phyloP scores from a whole-genome alignment of 2,797 vertebrate genomes.

The Hipposideros larvatus region DNA sequence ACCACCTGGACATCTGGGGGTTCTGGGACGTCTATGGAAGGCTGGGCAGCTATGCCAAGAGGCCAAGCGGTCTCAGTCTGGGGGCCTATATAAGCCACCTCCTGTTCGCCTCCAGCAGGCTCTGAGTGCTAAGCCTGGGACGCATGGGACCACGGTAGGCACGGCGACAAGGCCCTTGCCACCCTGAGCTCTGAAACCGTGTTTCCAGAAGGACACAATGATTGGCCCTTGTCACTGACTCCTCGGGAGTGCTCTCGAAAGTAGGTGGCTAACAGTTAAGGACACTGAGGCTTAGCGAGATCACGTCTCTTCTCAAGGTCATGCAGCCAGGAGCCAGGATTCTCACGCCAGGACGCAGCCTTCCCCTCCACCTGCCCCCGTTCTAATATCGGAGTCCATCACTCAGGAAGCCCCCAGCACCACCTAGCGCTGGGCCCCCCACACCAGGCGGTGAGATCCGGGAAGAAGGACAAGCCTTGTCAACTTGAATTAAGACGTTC shows the following conservation, averaged over 20 bases:
- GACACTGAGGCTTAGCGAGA: neutral
- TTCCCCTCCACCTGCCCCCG: constrained; percentile 36
- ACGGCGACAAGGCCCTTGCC: fast-evolving
- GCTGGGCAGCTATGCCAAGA: neutral
- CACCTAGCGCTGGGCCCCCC: fast-evolving
- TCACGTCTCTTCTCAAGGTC: neutral
- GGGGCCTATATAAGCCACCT: neutral
- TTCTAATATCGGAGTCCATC: neutral
- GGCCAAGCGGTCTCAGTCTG: neutral
- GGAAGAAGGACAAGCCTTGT: fast-evolving
- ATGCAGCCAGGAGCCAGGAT: neutral
- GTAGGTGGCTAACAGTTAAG: neutral
- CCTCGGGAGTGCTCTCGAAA: fast-evolving
- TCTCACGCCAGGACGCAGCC: neutral
- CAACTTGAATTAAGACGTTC: neutral
- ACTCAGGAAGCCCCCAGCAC: fast-evolving
- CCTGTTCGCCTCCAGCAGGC: fast-evolving
- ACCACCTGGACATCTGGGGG: neutral
- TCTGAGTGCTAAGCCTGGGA: neutral
- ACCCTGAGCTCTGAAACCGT: fast-evolving
- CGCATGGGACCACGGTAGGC: fast-evolving
- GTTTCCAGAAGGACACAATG: neutral
- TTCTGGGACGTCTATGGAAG: constrained; percentile 30
- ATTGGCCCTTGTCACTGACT: fast-evolving
- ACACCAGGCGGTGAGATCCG: fast-evolving